Evolutionary conservation across 2,113 vertebrate genomes (phyloP).

Genomic region (Pachyramphus minor): DNA sequence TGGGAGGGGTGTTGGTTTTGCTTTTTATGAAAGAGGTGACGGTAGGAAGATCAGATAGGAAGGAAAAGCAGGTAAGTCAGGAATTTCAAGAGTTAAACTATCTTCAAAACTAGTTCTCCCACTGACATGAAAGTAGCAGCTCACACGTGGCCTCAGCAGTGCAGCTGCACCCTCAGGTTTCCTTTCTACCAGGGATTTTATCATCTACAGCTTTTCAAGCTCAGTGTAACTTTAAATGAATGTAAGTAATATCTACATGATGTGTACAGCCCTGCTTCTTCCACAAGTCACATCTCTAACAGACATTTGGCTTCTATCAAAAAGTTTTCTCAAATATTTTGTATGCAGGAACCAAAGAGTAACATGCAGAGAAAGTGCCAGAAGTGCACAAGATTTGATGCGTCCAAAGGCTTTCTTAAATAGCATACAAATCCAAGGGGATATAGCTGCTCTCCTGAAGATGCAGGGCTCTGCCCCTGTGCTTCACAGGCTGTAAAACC

Average conservation of each 20-base stretch:
- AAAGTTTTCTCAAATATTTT: not conserved
- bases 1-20: not conserved
- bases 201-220: not conserved
- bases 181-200: not conserved
- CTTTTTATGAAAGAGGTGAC: not conserved
- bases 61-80: constrained; percentile 20
- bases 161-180: not conserved
- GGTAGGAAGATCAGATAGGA: not conserved
- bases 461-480: not conserved
- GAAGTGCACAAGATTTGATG: not conserved
- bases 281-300: not conserved
- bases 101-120: constrained; percentile 11
- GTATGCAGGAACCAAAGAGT: not conserved
- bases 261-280: not conserved
- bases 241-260: not conserved
- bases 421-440: rapidly evolving
- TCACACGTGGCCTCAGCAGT: not conserved
- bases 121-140: constrained; percentile 5
- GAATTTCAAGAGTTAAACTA: constrained; percentile 38
- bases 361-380: not conserved
- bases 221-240: not conserved
- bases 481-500: not conserved
- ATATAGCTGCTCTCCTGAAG: not conserved
- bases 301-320: not conserved
- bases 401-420: not conserved